Evolutionary conservation across 2,888 invertebrate genomes (phyloP).

Genomic region (Hyposoter didymator): DNA sequence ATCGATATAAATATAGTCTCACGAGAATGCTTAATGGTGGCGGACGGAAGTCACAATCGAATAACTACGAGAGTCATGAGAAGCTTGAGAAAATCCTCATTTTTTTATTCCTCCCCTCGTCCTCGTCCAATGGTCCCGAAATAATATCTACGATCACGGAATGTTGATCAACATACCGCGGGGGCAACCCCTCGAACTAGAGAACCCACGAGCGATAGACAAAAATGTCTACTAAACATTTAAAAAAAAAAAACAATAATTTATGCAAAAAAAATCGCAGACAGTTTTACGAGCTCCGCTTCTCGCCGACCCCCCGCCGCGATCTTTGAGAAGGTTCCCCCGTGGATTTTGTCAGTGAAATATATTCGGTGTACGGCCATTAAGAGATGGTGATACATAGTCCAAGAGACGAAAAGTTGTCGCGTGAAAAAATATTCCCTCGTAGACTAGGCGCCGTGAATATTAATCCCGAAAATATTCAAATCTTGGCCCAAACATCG

Average conservation of each 20-base stretch:
- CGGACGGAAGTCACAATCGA: slow-evolving; percentile 55
- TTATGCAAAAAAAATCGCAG: background rate
- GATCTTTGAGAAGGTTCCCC: slow-evolving; percentile 2
- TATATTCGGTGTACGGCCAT: slow-evolving; percentile 44
- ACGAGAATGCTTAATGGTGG: slow-evolving; percentile 55
- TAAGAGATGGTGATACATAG: slow-evolving; percentile 24
- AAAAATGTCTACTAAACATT: background rate
- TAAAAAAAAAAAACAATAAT: background rate
- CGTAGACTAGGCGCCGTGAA: slow-evolving; percentile 31
- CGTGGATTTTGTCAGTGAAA: slow-evolving; percentile 15
- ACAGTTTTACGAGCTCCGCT: background rate
- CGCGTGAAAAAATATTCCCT: slow-evolving; percentile 66
- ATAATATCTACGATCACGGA: slow-evolving; percentile 4
- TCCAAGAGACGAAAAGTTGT: slow-evolving; percentile 35
- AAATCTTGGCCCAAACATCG: slow-evolving; percentile 32
- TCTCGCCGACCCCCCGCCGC: background rate
- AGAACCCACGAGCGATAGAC: background rate
- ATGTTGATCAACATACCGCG: slow-evolving; percentile 7
- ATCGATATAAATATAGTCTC: background rate
- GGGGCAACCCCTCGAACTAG: background rate
- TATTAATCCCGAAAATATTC: slow-evolving; percentile 12
- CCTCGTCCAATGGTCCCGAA: background rate
- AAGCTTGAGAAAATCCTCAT: slow-evolving; percentile 29
- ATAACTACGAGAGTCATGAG: slow-evolving; percentile 47
- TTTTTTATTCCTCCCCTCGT: background rate